A percentile compares a stretch with the other conserved stretches of the same genome.
Conservation (phyloP, 2,888 invertebrate genomes). For the Tetragnatha montana region DNA sequence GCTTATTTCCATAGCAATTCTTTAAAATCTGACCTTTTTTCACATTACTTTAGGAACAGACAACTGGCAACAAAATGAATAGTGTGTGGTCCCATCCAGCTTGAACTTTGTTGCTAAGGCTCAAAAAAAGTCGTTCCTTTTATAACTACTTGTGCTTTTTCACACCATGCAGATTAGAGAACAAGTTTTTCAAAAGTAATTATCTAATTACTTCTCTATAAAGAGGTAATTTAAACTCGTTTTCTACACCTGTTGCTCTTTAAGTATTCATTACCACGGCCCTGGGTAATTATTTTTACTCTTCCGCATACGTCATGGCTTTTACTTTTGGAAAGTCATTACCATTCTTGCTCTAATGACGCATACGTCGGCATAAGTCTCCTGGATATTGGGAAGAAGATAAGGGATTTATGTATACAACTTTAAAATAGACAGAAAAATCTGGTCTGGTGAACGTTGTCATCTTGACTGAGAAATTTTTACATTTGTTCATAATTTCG, state of each 20-base stretch:
- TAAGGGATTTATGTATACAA: background rate
- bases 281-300: constrained; percentile 15
- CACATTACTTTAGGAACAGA: too few species aligned
- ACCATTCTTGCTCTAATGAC: constrained; percentile 11
- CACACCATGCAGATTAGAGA: background rate
- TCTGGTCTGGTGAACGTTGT: too few species aligned
- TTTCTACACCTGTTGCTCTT: constrained; percentile 4
- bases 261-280: background rate
- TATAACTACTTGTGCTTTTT: background rate
- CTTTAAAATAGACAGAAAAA: too few species aligned
- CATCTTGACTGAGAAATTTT: too few species aligned
- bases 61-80: too few species aligned
- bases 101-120: background rate
- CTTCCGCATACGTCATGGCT: constrained; percentile 46
- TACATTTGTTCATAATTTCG: too few species aligned
- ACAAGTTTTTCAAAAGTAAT: background rate
- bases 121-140: background rate
- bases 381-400: constrained; percentile 24
- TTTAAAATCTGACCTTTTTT: too few species aligned
- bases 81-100: background rate
- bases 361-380: background rate
- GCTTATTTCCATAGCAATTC: too few species aligned
- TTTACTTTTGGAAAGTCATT: constrained; percentile 38
- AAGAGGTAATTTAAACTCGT: constrained; percentile 4
- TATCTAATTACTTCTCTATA: background rate